These are phyloP conservation scores for Anodontia alba DNA, from an alignment of 2,888 invertebrate species.

Conservation along the genomic window DNA sequence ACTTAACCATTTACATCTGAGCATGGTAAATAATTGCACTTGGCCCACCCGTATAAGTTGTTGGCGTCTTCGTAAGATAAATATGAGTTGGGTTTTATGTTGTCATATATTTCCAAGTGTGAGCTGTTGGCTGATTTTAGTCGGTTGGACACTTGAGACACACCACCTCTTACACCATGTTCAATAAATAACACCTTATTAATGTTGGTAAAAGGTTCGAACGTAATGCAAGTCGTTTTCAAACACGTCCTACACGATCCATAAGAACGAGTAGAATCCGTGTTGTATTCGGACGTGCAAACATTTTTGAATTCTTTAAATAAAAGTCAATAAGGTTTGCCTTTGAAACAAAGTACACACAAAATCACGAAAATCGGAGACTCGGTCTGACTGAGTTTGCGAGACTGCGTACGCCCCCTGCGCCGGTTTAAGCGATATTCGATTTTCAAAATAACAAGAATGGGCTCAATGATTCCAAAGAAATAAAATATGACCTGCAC, in stretches of 20 bases:
- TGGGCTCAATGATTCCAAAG: too few relatives aligned
- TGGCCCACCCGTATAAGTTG: slow-evolving; percentile 22
- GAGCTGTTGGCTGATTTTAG: slow-evolving; percentile 13
- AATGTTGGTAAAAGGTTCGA: slow-evolving; percentile 44
- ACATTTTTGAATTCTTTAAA: slow-evolving; percentile 34
- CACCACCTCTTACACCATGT: too few relatives aligned
- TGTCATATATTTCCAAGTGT: slow-evolving; percentile 41
- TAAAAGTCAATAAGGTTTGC: too few relatives aligned
- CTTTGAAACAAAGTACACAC: too few relatives aligned
- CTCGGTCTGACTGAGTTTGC: too few relatives aligned
- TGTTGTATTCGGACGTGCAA: slow-evolving; percentile 18
- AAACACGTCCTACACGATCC: slow-evolving; percentile 46
- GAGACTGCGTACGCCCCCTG: too few relatives aligned
- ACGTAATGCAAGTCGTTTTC: slow-evolving; percentile 48
- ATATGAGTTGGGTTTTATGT: slow-evolving; percentile 24
- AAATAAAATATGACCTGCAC: too few relatives aligned
- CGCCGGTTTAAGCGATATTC: too few relatives aligned
- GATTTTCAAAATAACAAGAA: too few relatives aligned
- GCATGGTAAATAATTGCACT: slow-evolving; percentile 15
- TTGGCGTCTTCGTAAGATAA: slow-evolving; percentile 14
- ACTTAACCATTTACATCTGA: slow-evolving; percentile 29
- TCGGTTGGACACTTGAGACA: not conserved
- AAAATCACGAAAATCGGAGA: too few relatives aligned
- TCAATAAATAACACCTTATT: slow-evolving; percentile 46
- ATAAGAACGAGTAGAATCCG: slow-evolving; percentile 33